Percentiles rank a stretch among this genome's conserved stretches.
phyloP scores from a whole-genome alignment of 64 coral and sea anemone species.

The Montipora foliosa region DNA sequence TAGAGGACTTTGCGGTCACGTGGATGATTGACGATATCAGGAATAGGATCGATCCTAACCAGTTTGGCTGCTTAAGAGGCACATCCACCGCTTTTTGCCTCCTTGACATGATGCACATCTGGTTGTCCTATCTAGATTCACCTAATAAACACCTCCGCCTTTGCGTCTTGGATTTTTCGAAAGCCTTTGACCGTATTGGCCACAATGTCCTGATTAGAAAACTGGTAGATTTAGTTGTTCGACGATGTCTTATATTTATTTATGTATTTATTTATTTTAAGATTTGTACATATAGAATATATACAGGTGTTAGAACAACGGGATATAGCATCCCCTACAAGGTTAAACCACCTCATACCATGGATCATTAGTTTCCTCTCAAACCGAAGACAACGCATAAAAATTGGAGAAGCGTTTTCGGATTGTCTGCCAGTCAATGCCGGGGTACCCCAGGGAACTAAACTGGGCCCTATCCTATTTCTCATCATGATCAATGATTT shows the following conservation, averaged over 20 bases:
- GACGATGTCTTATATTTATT: not conserved
- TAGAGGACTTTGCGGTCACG: slow-evolving; percentile 36
- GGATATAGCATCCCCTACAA: no score
- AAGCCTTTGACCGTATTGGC: slow-evolving; percentile 56
- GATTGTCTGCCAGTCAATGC: not conserved
- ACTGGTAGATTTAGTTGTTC: slow-evolving; percentile 20
- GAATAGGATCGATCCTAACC: slow-evolving; percentile 28
- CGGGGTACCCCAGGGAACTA: slow-evolving; percentile 48
- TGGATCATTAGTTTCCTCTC: slow-evolving; percentile 26
- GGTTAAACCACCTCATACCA: no score
- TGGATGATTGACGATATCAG: slow-evolving; percentile 45
- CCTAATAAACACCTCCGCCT: slow-evolving; percentile 1
- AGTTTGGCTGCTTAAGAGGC: slow-evolving; percentile 61
- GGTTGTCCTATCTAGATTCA: no score
- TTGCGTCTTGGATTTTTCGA: slow-evolving; percentile 44
- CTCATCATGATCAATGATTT: not conserved
- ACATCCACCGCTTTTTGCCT: slow-evolving; percentile 33
- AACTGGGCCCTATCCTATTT: slow-evolving; percentile 15
- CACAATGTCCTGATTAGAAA: slow-evolving; percentile 34
- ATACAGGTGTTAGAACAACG: no score
- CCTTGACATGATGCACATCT: slow-evolving; percentile 9
- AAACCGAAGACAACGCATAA: slow-evolving; percentile 18
- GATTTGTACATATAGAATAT: no score
- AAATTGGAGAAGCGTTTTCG: not conserved
- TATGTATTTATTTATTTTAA: no score